A percentile compares a stretch with the other conserved stretches of the same genome.
Conservation (phyloP, 2,113 vertebrate species). For the Apodemus sylvaticus region DNA sequence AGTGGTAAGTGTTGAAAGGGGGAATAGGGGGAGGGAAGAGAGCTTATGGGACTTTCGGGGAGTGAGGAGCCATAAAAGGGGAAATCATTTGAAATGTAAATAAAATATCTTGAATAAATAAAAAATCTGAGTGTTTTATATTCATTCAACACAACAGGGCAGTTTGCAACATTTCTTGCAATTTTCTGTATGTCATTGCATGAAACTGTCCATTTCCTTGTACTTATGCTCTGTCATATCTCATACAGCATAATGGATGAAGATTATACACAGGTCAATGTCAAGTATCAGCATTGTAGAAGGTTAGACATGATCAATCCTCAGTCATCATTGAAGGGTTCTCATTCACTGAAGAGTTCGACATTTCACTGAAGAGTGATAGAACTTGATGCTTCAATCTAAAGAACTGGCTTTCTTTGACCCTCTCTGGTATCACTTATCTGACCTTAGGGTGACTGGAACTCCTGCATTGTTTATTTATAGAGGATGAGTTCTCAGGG, state of each 20-base stretch:
- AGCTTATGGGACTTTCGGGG: no score
- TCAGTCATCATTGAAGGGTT: background rate
- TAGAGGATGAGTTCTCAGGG: background rate
- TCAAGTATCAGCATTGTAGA: background rate
- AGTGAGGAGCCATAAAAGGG: no score
- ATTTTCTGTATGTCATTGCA: background rate
- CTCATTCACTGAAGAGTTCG: background rate
- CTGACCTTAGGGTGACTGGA: background rate
- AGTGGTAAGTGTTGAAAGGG: no score
- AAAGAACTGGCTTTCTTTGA: background rate
- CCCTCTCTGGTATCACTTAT: background rate
- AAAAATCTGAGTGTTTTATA: background rate
- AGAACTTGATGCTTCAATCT: background rate
- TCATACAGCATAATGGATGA: background rate
- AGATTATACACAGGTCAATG: background rate
- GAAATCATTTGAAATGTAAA: no score
- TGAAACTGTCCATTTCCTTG: fast-evolving
- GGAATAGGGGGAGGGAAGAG: no score
- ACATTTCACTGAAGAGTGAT: background rate
- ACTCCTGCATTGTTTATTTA: background rate
- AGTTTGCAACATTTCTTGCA: background rate
- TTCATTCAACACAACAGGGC: background rate
- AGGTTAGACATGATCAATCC: background rate
- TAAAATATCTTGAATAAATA: no score
- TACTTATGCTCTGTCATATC: background rate